phyloP scores from a whole-genome alignment of 2,888 invertebrate genomes.

The Hydraecia micacea region DNA sequence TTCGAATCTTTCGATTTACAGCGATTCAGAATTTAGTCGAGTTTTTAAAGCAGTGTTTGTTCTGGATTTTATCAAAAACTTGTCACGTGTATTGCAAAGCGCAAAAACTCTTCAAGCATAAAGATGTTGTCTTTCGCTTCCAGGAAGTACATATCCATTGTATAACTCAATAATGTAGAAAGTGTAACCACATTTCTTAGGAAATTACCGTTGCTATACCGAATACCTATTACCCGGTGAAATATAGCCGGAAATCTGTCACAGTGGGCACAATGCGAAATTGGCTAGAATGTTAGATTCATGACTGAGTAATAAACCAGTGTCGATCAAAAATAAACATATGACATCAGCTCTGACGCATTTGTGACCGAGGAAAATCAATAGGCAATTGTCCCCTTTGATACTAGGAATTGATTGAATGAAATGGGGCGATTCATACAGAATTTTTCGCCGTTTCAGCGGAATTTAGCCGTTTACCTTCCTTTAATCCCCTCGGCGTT shows the following conservation, averaged over 20 bases:
- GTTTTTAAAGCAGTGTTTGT: conserved; percentile 2
- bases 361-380: conserved; percentile 68
- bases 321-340: conserved; percentile 69
- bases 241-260: conserved; percentile 53
- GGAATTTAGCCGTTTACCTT: conserved; percentile 48
- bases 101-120: not conserved
- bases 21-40: conserved; percentile 14
- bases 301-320: conserved; percentile 66
- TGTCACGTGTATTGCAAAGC: not conserved
- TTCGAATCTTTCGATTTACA: conserved; percentile 44
- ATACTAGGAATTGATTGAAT: conserved; percentile 61
- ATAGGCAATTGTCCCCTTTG: conserved; percentile 53
- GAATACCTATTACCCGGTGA: conserved; percentile 32
- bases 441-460: conserved; percentile 46
- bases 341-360: conserved; percentile 75
- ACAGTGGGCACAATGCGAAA: conserved; percentile 51
- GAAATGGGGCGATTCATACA: conserved; percentile 47
- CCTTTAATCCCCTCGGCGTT: conserved; percentile 25
- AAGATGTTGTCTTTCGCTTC: conserved; percentile 10
- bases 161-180: conserved; percentile 11
- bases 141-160: conserved; percentile 24
- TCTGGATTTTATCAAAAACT: not conserved
- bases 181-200: conserved; percentile 23
- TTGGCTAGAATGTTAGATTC: conserved; percentile 61
- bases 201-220: conserved; percentile 13